Base-by-base conservation (phyloP, 2,797 vertebrate genomes). In the Chromobotia macracanthus region DNA sequence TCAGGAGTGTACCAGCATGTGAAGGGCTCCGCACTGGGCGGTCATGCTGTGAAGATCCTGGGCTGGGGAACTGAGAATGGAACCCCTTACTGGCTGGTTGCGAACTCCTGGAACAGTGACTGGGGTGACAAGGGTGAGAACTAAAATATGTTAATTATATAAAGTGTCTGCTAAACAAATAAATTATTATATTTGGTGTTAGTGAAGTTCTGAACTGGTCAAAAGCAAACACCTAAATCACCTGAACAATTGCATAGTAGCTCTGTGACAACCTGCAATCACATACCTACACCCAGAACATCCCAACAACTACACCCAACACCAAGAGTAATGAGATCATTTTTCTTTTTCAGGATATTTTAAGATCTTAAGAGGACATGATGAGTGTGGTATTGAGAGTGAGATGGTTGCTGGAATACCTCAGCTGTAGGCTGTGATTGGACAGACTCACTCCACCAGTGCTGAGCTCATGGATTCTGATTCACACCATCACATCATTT, bases 81-180 rank as follows among this genome's bases (percentile, higher is more conserved):
- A 69, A 94, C 91, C 0, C 95, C 95, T 0, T 99, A 97, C 89
- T 99, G 97, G 97, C 87, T 98, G 87, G 95, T 88, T 1, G 96
- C 95, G 55, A 98, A 99, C 91, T 99, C 97, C 85, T 99, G 96
- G 97, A 99, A 98, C 87, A 91, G 87, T 0, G 97, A 98, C 90
- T 98, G 97, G 97, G 97, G 97, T 12, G 95, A 96, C 74, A 92
- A 93, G 0, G 97, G 97, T 97, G 89, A 83, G 93, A 31, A 64
- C 7, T 12, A 12, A 56, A 25, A n/a, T n/a, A n/a, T n/a, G n/a
- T n/a, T n/a, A n/a, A n/a, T n/a, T n/a, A n/a, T n/a, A n/a, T n/a
- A n/a, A n/a, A n/a, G n/a, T n/a, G n/a, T n/a, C n/a, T n/a, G n/a
- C n/a, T n/a, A n/a, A n/a, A n/a, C n/a, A n/a, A n/a, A n/a, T n/a